Evolutionary conservation across 2,888 invertebrate species (phyloP).

Genomic region (Neoaliturus tenellus): DNA sequence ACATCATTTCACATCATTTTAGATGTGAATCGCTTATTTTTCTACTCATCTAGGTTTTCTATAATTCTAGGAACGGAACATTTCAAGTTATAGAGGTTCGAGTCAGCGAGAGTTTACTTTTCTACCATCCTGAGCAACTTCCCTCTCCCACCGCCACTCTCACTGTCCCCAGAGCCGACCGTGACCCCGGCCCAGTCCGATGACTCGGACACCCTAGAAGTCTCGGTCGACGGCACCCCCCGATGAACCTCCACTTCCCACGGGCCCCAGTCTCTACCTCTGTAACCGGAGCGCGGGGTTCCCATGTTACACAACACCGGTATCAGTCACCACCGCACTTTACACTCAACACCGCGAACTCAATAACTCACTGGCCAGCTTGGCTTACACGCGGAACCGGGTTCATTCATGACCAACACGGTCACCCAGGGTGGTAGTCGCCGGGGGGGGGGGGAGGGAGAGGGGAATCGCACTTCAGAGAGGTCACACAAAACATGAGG

Average conservation of each 20-base stretch:
- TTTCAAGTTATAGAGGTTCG: too few relatives aligned
- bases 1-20: too few relatives aligned
- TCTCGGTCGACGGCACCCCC: neutral
- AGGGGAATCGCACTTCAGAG: too few relatives aligned
- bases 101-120: too few relatives aligned
- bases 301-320: slow-evolving; percentile 42
- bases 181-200: neutral
- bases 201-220: neutral
- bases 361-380: neutral
- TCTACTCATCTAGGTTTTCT: too few relatives aligned
- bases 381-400: neutral
- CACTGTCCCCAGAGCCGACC: neutral
- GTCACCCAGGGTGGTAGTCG: neutral
- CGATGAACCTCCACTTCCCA: slow-evolving; percentile 33
- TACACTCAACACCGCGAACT: neutral
- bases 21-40: too few relatives aligned
- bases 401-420: slow-evolving; percentile 9
- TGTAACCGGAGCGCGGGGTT: neutral
- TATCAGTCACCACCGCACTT: neutral
- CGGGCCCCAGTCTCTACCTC: neutral
- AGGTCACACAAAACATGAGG: too few relatives aligned
- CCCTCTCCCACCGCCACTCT: too few relatives aligned
- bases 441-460: neutral
- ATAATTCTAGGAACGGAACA: too few relatives aligned
- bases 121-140: too few relatives aligned